phyloP scores from a whole-genome alignment of 1,140 invertebrate species.

The Plectrocnemia conspersa region DNA sequence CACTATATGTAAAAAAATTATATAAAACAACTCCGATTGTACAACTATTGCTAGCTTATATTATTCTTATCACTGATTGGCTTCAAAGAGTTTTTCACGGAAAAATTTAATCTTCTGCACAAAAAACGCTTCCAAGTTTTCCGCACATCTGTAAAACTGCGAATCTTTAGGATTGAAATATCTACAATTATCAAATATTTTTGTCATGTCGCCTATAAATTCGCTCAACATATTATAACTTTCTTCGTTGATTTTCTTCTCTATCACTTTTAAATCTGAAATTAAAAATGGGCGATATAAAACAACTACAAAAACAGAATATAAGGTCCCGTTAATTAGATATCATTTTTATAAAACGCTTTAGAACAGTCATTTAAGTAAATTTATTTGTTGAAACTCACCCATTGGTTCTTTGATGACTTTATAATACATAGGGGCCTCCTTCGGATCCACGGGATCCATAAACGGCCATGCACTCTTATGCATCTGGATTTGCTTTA shows the following conservation, averaged over 20 bases:
- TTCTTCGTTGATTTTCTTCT: conserved; percentile 78
- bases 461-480: conserved; percentile 96
- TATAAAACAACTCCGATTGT: too few species aligned
- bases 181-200: conserved; percentile 97
- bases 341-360: too few species aligned
- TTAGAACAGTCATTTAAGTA: too few species aligned
- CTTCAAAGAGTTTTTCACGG: conserved; percentile 72
- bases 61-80: conserved; percentile 45
- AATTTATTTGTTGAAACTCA: too few species aligned
- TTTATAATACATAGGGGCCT: conserved; percentile 96
- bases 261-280: conserved; percentile 90
- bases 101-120: conserved; percentile 85
- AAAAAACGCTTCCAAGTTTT: conserved; percentile 92
- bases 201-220: conserved; percentile 95
- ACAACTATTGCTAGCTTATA: too few species aligned
- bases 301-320: too few species aligned
- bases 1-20: too few species aligned
- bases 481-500: conserved; percentile 90
- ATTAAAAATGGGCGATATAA: conserved; percentile 37
- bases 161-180: conserved; percentile 95
- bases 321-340: too few species aligned
- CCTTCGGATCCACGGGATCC: conserved; percentile 90
- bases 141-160: conserved; percentile 92
- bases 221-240: conserved; percentile 85
- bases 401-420: conserved; percentile 98